phyloP scores from a whole-genome alignment of 2,113 vertebrate genomes.

The Protomyctophum bolini region DNA sequence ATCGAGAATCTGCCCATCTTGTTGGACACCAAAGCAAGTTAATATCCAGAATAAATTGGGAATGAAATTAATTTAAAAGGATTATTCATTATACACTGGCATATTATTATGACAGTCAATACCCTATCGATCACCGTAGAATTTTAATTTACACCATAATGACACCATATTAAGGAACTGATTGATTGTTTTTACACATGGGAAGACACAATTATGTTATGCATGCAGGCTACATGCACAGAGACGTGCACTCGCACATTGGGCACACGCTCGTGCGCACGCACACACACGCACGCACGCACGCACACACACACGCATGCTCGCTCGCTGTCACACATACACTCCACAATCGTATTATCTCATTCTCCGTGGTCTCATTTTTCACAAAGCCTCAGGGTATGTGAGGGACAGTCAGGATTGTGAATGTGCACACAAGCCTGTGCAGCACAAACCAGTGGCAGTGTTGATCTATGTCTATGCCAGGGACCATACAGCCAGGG shows the following conservation, averaged over 20 bases:
- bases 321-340: conserved; percentile 37
- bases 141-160: conserved; percentile 73
- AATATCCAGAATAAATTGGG: conserved; percentile 39
- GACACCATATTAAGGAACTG: conserved; percentile 64
- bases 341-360: conserved; percentile 66
- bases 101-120: conserved; percentile 71
- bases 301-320: not conserved
- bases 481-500: conserved; percentile 36
- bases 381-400: conserved; percentile 60
- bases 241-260: not conserved
- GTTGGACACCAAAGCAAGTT: conserved; percentile 31
- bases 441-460: conserved; percentile 52
- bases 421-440: conserved; percentile 60
- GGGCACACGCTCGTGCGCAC: too few relatives aligned
- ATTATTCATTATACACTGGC: conserved; percentile 51
- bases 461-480: conserved; percentile 54
- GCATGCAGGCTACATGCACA: conserved; percentile 6
- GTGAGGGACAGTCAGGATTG: conserved; percentile 68
- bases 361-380: conserved; percentile 70
- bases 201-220: conserved; percentile 64
- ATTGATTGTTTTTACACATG: conserved; percentile 76
- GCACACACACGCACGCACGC: not conserved
- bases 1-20: conserved; percentile 28
- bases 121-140: conserved; percentile 65
- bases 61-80: conserved; percentile 47